Base-by-base conservation (phyloP, 2,113 vertebrate genomes). In the Ia io region DNA sequence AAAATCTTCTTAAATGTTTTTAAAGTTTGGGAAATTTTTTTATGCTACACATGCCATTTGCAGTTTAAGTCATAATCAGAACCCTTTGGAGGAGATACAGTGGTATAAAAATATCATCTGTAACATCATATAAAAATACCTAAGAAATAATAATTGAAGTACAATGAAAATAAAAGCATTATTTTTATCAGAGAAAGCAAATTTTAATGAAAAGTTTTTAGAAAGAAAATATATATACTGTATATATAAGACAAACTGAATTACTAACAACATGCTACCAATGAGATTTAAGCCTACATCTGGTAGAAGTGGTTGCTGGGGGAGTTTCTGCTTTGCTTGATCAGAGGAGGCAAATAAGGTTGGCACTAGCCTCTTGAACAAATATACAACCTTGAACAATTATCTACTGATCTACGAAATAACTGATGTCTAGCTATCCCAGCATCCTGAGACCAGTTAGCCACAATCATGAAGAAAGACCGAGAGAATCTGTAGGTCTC, bases 201-300 rank as follows among this genome's bases (percentile, higher is more conserved):
- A 61, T 90, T 90, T 94, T 87, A 87, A 71, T 28, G 11, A n/a
- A 89, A 83, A 35, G 42, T 35, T 76, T 95, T 77, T 77, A 82
- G 49, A 88, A 88, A 53, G 18, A 53, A 53, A 18, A 53, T 53
- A 53, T 18, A 53, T 53, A 53, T 53, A 18, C 16, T 65, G 4
- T 56, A 23, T 30, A 47, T 10, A 47, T 7, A 80, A 17, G 30
- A 23, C 63, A 84, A 93, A 88, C 2, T 80, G 30, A 74, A 78
- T 20, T 84, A 42, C 3, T 80, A 76, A 77, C 37, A 49, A 53
- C 53, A 53, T 53, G 53, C 59, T 30, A 49, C 42, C 35, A 87
- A 14, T 14, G 20, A 73, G 35, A 87, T 56, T 87, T 73, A 30
- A 42, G 42, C n/a, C 32, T 49, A 37, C 9, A 10, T 65, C 32